Base-by-base conservation (phyloP, 2,113 vertebrate species). In the Centropristis striata region DNA sequence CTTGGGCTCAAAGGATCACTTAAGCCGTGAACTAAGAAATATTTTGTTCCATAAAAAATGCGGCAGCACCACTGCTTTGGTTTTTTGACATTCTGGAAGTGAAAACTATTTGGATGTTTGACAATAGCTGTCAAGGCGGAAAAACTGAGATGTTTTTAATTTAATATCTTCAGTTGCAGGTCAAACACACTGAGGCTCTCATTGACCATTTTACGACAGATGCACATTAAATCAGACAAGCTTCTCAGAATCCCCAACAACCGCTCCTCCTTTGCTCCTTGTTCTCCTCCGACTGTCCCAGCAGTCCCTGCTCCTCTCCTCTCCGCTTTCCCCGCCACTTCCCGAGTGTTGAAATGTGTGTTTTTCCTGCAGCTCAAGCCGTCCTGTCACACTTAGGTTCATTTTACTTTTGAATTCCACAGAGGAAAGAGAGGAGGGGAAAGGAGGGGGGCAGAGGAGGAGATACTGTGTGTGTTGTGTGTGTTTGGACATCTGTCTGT, bases 301-400 rank as follows among this genome's bases (percentile, higher is more conserved):
- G 39, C 71, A 70, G 58, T 74, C 67, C 63, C 66, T 20, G 36
- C 37, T 55, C 23, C 44, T 77, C 57, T 78, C 55, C 54, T 77
- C 50, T 55, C 13, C n/a, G 53, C 63, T 77, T 21, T 58, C 49
- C 50, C 36, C 42, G 36, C 41, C 71, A 70, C 73, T 83, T 84
- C 68, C 78, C 70, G 58, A 71, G 75, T 88, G 80, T 87, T 90
- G 75, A 86, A 88, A 89, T 78, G 71, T 91, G 84, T 88, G 80
- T 86, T 90, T 90, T 86, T 85, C 75, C 78, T 84, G 74, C 80
- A 86, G 81, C 78, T 75, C 74, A 88, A 84, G 84, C 79, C 25
- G 21, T 88, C 83, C 78, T 86, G 85, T 89, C 86, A 82, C 88
- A 92, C 87, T 90, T 82, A 61, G 76, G 70, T 86, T 90, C 83